phyloP scores from a whole-genome alignment of 1,140 invertebrate species.

The Akabosia matsudoensis region DNA sequence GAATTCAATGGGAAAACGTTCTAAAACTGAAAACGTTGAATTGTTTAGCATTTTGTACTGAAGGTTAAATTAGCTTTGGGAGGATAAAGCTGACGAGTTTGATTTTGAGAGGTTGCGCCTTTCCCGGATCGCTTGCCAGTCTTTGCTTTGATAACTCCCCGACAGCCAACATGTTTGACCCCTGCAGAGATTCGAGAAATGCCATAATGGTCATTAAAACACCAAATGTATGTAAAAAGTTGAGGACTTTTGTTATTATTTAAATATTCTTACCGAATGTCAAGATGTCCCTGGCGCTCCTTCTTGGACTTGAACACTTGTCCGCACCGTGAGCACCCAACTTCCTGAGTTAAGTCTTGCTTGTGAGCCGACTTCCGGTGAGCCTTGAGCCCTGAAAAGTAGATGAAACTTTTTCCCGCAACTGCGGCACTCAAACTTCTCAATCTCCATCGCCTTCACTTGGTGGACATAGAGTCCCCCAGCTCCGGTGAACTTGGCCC shows the following conservation, averaged over 20 bases:
- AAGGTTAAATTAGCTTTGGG: neutral
- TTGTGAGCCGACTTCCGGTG: neutral
- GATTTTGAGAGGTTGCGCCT: neutral
- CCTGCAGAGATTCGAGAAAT: neutral
- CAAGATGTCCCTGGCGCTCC: neutral
- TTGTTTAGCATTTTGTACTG: too few relatives aligned
- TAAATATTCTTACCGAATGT: neutral
- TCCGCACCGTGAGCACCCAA: neutral
- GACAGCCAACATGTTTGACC: conserved; percentile 1
- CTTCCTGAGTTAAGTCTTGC: neutral
- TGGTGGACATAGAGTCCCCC: neutral
- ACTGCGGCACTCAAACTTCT: neutral
- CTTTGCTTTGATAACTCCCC: conserved; percentile 2
- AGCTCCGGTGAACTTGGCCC: neutral
- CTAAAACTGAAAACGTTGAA: too few relatives aligned
- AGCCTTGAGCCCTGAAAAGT: neutral
- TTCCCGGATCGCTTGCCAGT: neutral
- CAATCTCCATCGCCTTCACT: neutral
- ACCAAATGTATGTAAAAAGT: too few relatives aligned
- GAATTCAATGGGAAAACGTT: neutral
- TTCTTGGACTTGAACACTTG: neutral
- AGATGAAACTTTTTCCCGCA: neutral
- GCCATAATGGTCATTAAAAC: too few relatives aligned
- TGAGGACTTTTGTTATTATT: neutral
- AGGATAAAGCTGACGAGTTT: neutral